phyloP scores from a whole-genome alignment of 2,888 invertebrate genomes.

The Hypomecis punctinalis region DNA sequence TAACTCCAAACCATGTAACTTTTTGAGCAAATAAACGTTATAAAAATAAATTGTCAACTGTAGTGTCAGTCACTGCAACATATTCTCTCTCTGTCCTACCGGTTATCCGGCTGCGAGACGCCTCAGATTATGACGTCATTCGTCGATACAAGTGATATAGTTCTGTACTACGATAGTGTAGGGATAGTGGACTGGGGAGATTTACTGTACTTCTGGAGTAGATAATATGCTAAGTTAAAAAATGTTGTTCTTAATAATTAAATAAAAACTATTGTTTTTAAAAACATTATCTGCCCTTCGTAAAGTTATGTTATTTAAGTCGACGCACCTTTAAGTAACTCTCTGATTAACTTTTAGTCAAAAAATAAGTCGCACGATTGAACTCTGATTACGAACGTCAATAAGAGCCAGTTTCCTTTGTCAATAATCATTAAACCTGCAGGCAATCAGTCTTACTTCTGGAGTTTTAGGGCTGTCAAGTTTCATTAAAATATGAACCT shows the following conservation, averaged over 20 bases:
- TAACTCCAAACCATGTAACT: too few relatives aligned
- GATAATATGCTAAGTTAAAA: too few relatives aligned
- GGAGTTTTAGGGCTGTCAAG: constrained; percentile 5
- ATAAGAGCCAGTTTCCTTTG: constrained; percentile 18
- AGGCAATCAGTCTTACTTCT: constrained; percentile 20
- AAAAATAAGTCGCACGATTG: constrained; percentile 7
- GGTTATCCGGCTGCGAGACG: too few relatives aligned
- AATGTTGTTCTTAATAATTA: too few relatives aligned
- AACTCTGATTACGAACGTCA: constrained; percentile 15
- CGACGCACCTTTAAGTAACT: background rate
- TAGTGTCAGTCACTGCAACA: too few relatives aligned
- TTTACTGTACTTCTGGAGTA: too few relatives aligned
- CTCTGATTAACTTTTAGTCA: background rate
- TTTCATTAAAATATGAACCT: background rate
- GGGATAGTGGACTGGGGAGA: background rate
- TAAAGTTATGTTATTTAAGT: background rate
- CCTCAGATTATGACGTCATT: constrained; percentile 39
- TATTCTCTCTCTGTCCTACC: too few relatives aligned
- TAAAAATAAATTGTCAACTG: too few relatives aligned
- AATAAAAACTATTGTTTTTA: too few relatives aligned
- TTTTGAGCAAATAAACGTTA: too few relatives aligned
- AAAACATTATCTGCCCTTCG: too few relatives aligned
- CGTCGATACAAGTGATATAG: constrained; percentile 25
- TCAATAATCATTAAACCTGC: constrained; percentile 22
- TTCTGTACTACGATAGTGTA: constrained; percentile 12